Base-by-base conservation (phyloP, 2,888 invertebrate genomes). In the Pyrochroa serraticornis region DNA sequence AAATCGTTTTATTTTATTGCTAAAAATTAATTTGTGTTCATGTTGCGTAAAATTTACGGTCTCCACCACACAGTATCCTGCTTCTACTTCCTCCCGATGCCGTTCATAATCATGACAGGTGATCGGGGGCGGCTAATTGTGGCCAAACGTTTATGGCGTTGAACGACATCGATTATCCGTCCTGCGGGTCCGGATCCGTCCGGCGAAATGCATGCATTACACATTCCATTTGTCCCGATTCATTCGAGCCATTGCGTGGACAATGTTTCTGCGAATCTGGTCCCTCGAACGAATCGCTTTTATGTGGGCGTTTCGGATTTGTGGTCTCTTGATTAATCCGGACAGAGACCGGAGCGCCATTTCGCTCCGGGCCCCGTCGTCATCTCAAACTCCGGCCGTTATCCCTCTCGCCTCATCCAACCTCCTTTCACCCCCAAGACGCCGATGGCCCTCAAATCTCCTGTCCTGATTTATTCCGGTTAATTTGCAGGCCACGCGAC, bases 301-400 rank as follows among this genome's bases (percentile, higher is more conserved):
- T 71, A 72, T 73, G 74, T 71, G 71, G 73, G 72, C 72, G 71
- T 69, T 71, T 72, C 72, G 75, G 76, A 77, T 77, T 76, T 75
- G 77, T 72, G 76, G 76, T 75, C 71, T 68, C 74, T 73, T 76
- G 77, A 77, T 76, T 77, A 77, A 76, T 76, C 75, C 73, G 70
- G 72, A 71, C 69, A 70, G 64, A 65, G 69, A 68, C 60, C 62
- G 68, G 60, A 58, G 62, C 68, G 68, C 66, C 66, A 68, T 71
- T 68, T 65, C 66, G 63, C 68, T 65, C 57, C 62, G 62, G 64
- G 62, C 59, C 56, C 39, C 56, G 62, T 58, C 58, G 56, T 64
- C 64, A 22, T 22, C 22, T 22, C 22, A 22, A 60, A 66, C 60
- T 60, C 58, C 34, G 38, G 51, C 65, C 62, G 64, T 70, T 68